Evolutionary conservation across 2,113 vertebrate species (phyloP).

Genomic region (Odocoileus virginianus): DNA sequence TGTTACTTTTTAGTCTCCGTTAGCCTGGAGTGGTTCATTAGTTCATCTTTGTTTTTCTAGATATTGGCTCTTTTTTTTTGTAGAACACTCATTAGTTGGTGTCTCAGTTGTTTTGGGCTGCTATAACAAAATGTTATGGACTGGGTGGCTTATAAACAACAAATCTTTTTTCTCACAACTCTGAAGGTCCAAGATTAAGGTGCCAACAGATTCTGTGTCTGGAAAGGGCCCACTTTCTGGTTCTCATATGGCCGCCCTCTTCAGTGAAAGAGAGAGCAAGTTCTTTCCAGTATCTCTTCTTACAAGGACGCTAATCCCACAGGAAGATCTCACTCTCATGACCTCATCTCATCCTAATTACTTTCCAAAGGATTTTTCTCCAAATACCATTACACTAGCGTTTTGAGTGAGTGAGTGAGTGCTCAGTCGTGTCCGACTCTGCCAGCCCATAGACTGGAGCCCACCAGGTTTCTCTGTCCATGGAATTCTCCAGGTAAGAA

Average conservation of each 20-base stretch:
- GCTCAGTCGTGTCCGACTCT: background rate
- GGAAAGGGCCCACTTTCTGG: background rate
- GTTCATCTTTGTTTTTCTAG: background rate
- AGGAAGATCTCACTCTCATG: background rate
- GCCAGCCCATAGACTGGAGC: accelerated
- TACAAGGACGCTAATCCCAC: background rate
- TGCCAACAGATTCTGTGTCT: background rate
- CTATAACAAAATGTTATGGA: background rate
- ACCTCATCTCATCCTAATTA: background rate
- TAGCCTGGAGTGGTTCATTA: background rate
- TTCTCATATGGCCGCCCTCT: background rate
- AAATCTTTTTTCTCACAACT: background rate
- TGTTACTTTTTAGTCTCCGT: background rate
- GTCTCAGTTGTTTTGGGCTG: no score
- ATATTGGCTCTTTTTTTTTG: background rate
- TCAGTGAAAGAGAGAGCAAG: background rate
- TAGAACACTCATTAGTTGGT: background rate
- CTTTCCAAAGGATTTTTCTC: background rate
- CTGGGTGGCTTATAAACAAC: background rate
- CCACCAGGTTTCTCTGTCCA: background rate
- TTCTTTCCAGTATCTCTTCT: background rate
- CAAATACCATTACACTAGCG: background rate
- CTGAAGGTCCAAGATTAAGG: background rate
- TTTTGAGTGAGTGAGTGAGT: background rate
- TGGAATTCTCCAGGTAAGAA: background rate